Conservation (phyloP, 2,113 vertebrate species). For the Chitala chitala region DNA sequence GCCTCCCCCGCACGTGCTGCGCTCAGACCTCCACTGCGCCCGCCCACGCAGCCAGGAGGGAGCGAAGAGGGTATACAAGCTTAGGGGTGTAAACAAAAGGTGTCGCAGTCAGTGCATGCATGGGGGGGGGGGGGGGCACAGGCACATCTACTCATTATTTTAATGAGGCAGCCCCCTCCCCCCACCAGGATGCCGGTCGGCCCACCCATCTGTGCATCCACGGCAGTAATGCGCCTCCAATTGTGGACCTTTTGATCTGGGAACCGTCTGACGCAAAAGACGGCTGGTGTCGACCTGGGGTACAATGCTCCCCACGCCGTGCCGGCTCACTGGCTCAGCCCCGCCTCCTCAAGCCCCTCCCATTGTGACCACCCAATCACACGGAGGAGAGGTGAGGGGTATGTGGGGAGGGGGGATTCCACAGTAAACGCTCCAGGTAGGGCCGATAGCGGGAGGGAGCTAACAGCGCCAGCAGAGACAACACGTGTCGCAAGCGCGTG, state of each 20-base stretch:
- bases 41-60: constrained; percentile 48
- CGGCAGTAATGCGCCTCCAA: constrained; percentile 58
- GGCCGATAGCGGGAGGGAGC: too few species aligned
- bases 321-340: neutral
- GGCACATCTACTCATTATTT: constrained; percentile 61
- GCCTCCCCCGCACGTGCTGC: constrained; percentile 7
- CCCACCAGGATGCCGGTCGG: neutral
- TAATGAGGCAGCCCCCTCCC: constrained; percentile 56
- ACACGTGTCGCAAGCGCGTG: neutral
- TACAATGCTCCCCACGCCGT: neutral
- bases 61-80: constrained; percentile 48
- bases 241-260: constrained; percentile 57
- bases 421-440: too few species aligned
- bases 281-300: constrained; percentile 25
- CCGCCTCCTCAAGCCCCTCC: neutral
- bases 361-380: neutral
- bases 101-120: constrained; percentile 53
- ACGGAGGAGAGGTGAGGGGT: too few species aligned
- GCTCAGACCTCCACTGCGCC: neutral
- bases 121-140: constrained; percentile 3
- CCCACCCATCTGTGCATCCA: constrained; percentile 42
- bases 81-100: constrained; percentile 57
- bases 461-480: neutral
- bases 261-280: constrained; percentile 52
- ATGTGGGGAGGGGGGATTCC: too few species aligned